Percentiles rank a stretch among this genome's conserved stretches.
phyloP scores from a whole-genome alignment of 2,797 vertebrate species.

The Lerista edwardsae region DNA sequence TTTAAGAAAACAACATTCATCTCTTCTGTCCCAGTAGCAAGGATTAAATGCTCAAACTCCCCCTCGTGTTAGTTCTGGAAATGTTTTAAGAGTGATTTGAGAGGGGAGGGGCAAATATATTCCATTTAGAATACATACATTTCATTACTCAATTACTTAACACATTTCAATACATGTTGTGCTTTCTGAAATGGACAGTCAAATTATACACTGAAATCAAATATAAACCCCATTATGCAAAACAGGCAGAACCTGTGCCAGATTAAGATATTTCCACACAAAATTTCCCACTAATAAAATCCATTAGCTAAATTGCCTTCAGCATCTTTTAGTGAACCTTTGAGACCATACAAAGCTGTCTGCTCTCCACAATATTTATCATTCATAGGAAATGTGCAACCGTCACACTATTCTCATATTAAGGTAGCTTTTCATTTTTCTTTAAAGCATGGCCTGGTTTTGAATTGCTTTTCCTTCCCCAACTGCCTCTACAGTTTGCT shows the following conservation, averaged over 20 bases:
- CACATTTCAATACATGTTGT: conserved; percentile 16
- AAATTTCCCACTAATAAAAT: conserved; percentile 31
- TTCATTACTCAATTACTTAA: neutral
- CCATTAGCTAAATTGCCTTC: conserved; percentile 30
- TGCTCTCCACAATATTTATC: conserved; percentile 2
- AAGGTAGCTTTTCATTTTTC: neutral
- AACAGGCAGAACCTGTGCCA: neutral
- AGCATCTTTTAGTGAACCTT: conserved; percentile 25
- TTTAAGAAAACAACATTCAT: conserved; percentile 20
- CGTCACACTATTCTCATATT: conserved; percentile 18
- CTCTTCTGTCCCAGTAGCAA: neutral
- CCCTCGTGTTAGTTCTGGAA: neutral
- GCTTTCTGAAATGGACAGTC: conserved; percentile 7
- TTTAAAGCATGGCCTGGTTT: neutral
- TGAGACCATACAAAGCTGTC: neutral
- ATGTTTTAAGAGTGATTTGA: conserved; percentile 8
- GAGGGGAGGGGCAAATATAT: neutral
- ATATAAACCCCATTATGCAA: neutral
- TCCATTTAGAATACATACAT: conserved; percentile 8
- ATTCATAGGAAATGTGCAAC: neutral
- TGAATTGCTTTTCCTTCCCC: conserved; percentile 27
- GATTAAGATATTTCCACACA: conserved; percentile 19
- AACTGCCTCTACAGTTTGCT: neutral
- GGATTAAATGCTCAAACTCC: neutral
- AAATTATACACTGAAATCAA: conserved; percentile 37